Percentiles rank a stretch among this genome's conserved stretches.
Conservation (phyloP, 2,113 vertebrate genomes). For the Macquaria australasica region DNA sequence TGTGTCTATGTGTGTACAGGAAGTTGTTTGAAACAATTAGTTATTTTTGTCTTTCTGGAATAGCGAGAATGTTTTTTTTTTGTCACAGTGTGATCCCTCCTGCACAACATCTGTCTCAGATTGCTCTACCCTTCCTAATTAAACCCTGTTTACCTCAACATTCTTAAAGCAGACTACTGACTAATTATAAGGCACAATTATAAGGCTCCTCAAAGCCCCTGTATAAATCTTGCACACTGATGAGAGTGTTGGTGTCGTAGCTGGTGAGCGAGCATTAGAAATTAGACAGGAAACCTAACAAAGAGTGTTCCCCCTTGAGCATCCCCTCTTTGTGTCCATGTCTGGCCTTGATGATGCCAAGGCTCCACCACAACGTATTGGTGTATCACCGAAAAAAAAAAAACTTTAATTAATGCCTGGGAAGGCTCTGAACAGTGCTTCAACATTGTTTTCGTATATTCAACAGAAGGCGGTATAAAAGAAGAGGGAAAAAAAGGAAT, state of each 20-base stretch:
- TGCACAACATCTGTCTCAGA: conserved; percentile 77
- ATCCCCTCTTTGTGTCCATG: conserved; percentile 30
- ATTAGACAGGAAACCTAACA: conserved; percentile 38
- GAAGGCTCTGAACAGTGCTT: conserved; percentile 56
- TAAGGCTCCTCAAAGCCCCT: conserved; percentile 63
- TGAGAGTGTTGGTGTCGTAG: conserved; percentile 23
- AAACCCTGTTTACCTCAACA: conserved; percentile 77
- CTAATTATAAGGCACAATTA: conserved; percentile 68
- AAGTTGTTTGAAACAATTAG: conserved; percentile 41
- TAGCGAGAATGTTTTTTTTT: not conserved
- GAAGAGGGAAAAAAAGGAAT: conserved; percentile 25
- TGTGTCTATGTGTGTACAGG: not conserved
- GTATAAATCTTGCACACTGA: conserved; percentile 57
- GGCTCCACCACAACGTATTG: conserved; percentile 3
- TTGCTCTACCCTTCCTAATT: conserved; percentile 73
- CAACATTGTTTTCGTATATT: conserved; percentile 73
- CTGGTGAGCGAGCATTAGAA: conserved; percentile 30
- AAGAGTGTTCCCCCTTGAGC: conserved; percentile 14
- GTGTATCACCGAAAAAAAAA: conserved; percentile 18
- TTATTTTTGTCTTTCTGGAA: conserved; percentile 45
- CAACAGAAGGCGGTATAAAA: conserved; percentile 46
- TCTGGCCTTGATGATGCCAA: conserved; percentile 43
- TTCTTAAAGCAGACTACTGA: conserved; percentile 69
- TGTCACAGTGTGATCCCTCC: conserved; percentile 56
- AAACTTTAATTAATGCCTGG: conserved; percentile 59